Percentiles rank a stretch among this genome's conserved stretches.
Conservation (phyloP, 2,888 invertebrate species). For the Fissipunctia ypsillon region DNA sequence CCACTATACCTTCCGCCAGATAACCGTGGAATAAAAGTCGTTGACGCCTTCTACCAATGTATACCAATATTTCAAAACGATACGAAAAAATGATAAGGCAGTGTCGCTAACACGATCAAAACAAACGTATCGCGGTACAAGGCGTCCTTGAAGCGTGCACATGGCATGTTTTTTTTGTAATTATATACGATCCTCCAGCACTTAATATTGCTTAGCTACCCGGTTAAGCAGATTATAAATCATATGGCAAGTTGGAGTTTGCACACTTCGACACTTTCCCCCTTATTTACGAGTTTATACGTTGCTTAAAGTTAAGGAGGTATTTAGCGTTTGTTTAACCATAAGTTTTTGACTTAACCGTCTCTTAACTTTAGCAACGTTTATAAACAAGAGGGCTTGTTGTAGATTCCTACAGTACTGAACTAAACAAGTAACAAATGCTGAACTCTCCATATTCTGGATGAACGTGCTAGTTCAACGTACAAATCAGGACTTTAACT, state of each 20-base stretch:
- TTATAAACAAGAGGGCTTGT: background rate
- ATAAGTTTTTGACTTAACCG: background rate
- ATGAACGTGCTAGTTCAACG: no score
- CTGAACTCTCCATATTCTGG: background rate
- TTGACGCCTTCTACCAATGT: no score
- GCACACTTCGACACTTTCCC: background rate
- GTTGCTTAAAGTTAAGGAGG: background rate
- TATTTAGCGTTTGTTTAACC: background rate
- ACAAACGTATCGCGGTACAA: no score
- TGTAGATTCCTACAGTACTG: background rate
- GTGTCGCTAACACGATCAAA: no score
- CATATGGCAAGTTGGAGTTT: background rate
- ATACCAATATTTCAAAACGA: no score
- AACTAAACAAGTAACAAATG: background rate
- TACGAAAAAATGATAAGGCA: no score
- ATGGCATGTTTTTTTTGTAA: no score
- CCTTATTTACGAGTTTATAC: background rate
- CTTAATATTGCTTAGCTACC: no score
- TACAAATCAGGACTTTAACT: background rate
- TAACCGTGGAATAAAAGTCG: no score
- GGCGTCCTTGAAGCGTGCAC: no score
- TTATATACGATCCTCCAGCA: no score
- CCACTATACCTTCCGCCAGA: no score
- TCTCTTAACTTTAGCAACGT: background rate
- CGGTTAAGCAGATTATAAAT: background rate